Conservation (phyloP, 92 coral and sea anemone species). For the Metridium senile region DNA sequence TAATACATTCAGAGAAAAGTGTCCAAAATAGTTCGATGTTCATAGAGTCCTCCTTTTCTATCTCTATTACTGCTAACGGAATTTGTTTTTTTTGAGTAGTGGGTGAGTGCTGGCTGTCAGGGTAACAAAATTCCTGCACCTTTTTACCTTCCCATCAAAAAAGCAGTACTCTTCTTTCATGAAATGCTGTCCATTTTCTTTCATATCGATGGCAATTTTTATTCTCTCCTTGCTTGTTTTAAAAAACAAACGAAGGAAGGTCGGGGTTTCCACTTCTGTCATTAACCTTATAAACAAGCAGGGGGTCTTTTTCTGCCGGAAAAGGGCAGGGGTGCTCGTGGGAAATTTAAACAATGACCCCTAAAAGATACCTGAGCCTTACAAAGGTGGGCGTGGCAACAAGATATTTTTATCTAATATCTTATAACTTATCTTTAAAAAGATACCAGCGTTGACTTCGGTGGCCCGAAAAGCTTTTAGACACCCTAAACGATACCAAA, state of each 20-base stretch:
- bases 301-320: slow-evolving; percentile 39
- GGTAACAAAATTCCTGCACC: slow-evolving; percentile 57
- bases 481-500: too few relatives aligned
- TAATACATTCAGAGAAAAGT: slow-evolving; percentile 2
- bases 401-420: too few relatives aligned
- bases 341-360: too few relatives aligned
- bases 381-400: too few relatives aligned
- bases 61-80: slow-evolving; percentile 50
- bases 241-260: slow-evolving; percentile 48
- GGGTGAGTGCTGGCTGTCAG: slow-evolving; percentile 63
- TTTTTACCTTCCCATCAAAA: slow-evolving; percentile 65
- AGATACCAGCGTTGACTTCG: too few relatives aligned
- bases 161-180: slow-evolving; percentile 50
- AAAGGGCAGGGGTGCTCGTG: too few relatives aligned
- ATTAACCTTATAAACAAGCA: slow-evolving; percentile 45
- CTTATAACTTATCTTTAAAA: too few relatives aligned
- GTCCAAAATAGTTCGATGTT: slow-evolving; percentile 4
- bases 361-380: too few relatives aligned
- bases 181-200: slow-evolving; percentile 51
- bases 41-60: slow-evolving; percentile 3
- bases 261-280: slow-evolving; percentile 59
- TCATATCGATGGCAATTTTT: slow-evolving; percentile 49
- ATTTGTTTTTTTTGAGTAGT: slow-evolving; percentile 42
- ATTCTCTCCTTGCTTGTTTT: slow-evolving; percentile 47
- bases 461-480: too few relatives aligned